Base-by-base conservation (phyloP, 2,113 vertebrate genomes). In the Erythrocercus mccallii region DNA sequence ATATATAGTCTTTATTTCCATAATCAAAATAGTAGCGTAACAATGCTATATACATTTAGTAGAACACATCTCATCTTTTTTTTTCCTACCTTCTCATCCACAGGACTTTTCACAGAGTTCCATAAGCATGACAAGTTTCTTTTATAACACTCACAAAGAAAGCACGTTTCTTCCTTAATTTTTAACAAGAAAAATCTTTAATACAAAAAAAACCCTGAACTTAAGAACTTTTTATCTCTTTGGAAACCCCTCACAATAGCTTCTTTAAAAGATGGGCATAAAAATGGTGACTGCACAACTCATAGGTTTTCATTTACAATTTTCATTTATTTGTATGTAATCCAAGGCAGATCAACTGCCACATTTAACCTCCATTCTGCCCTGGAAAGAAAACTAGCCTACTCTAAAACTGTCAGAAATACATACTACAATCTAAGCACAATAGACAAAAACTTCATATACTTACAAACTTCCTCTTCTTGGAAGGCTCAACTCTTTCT, bases 401-500 rank as follows among this genome's bases (percentile, higher is more conserved):
- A 66, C 58, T 58, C 72, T 83, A 95, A 54, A 94, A 61, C 38
- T 58, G 33, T 61, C 68, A 94, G 37, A 50, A 87, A 48, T 54
- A 94, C 30, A 70, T 28, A 74, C 45, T 60, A 27, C 18, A 78
- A 18, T n/a, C 33, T 79, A 13, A 90, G 30, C 42, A 64, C 6
- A 93, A 81, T 0, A 74, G 47, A 94, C 10, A 97, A 22, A 80
- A 92, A 86, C 47, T 81, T 66, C 5, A 80, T 82, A 54, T 99
- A 99, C 99, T 99, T 98, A 99, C 99, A 99, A 92, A 98, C 99
- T 99, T 98, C 99, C 99, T 98, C 99, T 98, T 98, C 99, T 98
- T 70, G 99, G 99, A 96, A 99, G 99, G 96, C 99, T 99, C 97
- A 99, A 95, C 96, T 99, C 99, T 90, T 99, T 99, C 99, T 99